Base-by-base conservation (phyloP, 2,888 invertebrate species). In the Mythimna albipuncta region DNA sequence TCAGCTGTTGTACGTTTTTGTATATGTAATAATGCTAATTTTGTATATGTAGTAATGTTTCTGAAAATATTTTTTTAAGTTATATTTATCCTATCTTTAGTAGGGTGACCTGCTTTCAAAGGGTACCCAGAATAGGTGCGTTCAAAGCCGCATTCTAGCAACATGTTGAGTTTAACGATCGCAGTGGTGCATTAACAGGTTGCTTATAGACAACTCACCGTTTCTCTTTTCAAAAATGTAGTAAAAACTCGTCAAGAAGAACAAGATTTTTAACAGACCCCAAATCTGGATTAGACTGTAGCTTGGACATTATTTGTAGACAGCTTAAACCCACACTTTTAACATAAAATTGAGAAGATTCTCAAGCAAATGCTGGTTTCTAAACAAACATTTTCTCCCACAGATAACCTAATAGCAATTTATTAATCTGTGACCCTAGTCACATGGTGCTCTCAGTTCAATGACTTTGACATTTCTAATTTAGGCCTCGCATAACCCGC, bases 381-480 rank as follows among this genome's bases (percentile, higher is more conserved):
- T 85, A 72, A 81, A 70, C 59, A 75, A 79, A 81, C 66, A 81
- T 78, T 84, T 83, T 85, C 82, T 71, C 80, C 72, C 75, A 78
- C 44, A 66, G 68, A 74, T 85, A 84, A 85, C 85, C 77, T 83
- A 73, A 69, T 65, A 79, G 78, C 72, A 77, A 84, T 83, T 78
- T 81, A 80, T 82, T 85, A 80, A 85, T 87, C 83, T 82, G 71
- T 86, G 87, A 89, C 89, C 88, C 85, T 85, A 84, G 74, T 79
- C 77, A 71, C 76, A 81, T 71, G 76, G 78, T 79, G 72, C 65
- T 75, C 75, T 69, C 77, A 75, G 92, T 87, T 91, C 91, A 88
- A 87, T 90, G 92, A 92, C 92, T 89, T 91, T 91, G 91, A 89
- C 91, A 91, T 91, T 90, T 89, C 89, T 90, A 89, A 90, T 90